Evolutionary conservation across 2,113 vertebrate genomes (phyloP).

Genomic region (Oenanthe oenanthe): DNA sequence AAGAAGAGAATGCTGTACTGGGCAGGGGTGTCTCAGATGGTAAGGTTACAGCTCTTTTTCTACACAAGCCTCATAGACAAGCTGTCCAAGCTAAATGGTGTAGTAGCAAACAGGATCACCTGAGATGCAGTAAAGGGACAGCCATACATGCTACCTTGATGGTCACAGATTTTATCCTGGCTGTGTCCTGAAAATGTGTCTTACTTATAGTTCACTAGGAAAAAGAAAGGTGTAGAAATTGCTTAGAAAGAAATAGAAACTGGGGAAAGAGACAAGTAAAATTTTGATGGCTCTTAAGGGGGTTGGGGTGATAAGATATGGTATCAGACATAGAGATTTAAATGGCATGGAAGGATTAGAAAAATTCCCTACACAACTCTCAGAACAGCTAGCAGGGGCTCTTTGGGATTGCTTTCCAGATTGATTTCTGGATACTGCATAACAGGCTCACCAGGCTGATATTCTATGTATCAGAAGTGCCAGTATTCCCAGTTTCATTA

Average conservation of each 20-base stretch:
- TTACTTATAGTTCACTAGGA: neutral
- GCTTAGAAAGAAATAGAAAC: neutral
- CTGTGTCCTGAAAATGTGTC: neutral
- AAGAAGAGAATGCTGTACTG: neutral
- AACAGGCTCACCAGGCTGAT: neutral
- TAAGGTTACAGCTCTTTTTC: neutral
- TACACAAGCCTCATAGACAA: neutral
- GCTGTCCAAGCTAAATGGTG: neutral
- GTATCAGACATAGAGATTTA: neutral
- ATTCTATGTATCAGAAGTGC: neutral
- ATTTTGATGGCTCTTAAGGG: neutral
- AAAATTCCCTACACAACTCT: neutral
- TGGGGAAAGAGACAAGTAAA: neutral
- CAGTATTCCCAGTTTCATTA: neutral
- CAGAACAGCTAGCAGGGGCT: fast-evolving
- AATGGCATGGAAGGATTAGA: neutral
- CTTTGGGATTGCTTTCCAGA: neutral
- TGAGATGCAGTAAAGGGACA: neutral
- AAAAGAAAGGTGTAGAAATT: neutral
- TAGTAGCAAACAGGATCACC: fast-evolving
- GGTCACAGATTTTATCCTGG: neutral
- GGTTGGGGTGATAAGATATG: neutral
- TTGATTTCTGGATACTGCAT: neutral
- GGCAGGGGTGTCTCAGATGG: fast-evolving
- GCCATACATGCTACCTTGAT: neutral